Base-by-base conservation (phyloP, 2,113 vertebrate species). In the Chloebia gouldiae region DNA sequence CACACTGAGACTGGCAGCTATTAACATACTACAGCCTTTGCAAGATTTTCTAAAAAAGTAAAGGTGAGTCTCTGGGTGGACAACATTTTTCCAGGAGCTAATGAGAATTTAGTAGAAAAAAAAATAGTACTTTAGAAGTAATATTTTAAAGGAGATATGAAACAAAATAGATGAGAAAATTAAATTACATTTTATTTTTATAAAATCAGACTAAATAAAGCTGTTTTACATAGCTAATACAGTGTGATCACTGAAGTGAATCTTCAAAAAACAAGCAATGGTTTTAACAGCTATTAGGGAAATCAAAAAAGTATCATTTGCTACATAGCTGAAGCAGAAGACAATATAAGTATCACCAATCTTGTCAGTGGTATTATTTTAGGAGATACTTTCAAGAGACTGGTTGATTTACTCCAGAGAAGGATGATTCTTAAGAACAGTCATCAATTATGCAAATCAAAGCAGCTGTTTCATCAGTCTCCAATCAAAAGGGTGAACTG, bases 341-440 rank as follows among this genome's bases (percentile, higher is more conserved):
- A 86, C 80, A 72, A 78, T 71, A 11, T 10, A 23, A 90, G 35
- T 68, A 66, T 80, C 82, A 73, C 51, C 68, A 90, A 0, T 71
- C 47, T 88, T 84, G 56, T 66, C 76, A 93, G 53, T 82, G 35
- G 53, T 60, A 81, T 94, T 85, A 81, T 86, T 96, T 95, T 69
- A 87, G 81, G 54, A 87, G 40, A 47, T 79, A 42, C 19, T 91
- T 89, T 68, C 76, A 86, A 70, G 31, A 64, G 47, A 83, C 91
- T 68, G 44, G 64, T 77, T 92, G 87, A 95, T 77, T 95, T 94
- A 70, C 30, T 45, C 30, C 17, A 59, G 27, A 66, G 68, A 54
- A 93, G 47, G 54, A 76, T 72, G 9, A 20, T 83, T 60, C 44
- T 84, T 42, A 47, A 64, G 60, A 93, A 76, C 9, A 79, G 44